Percentiles rank a stretch among this genome's conserved stretches.
phyloP scores from a whole-genome alignment of 2,888 invertebrate genomes.

The Hofmannophila pseudospretella region DNA sequence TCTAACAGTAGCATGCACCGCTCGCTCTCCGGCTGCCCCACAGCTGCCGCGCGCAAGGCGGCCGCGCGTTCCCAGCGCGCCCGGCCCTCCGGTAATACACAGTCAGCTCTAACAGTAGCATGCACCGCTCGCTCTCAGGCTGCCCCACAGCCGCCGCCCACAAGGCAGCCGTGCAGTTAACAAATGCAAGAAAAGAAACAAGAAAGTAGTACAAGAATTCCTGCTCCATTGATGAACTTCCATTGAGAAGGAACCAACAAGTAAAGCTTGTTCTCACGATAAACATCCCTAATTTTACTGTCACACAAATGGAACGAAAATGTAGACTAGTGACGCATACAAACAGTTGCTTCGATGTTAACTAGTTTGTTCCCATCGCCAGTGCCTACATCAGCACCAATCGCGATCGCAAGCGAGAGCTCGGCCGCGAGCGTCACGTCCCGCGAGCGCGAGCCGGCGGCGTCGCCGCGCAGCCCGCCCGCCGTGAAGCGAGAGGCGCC shows the following conservation, averaged over 20 bases:
- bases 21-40: conserved; percentile 98
- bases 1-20: conserved; percentile 98
- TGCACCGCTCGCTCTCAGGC: conserved; percentile 97
- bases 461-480: conserved; percentile 49
- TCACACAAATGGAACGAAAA: no score
- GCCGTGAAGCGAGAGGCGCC: conserved; percentile 67
- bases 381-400: conserved; percentile 31
- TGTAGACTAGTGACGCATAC: no score
- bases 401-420: conserved; percentile 20
- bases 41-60: conserved; percentile 94
- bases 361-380: no score
- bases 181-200: conserved; percentile 73
- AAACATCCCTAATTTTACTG: no score
- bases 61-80: conserved; percentile 83
- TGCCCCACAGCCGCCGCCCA: conserved; percentile 97
- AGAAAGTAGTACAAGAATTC: no score
- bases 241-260: no score
- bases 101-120: conserved; percentile 97
- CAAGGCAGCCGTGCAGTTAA: conserved; percentile 88
- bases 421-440: conserved; percentile 25
- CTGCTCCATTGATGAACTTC: no score
- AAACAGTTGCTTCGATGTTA: no score
- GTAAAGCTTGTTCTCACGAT: no score
- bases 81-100: conserved; percentile 50
- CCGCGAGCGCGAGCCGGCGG: conserved; percentile 40